Evolutionary conservation across 2,113 vertebrate genomes (phyloP).

Genomic region (Cichladusa arquata): DNA sequence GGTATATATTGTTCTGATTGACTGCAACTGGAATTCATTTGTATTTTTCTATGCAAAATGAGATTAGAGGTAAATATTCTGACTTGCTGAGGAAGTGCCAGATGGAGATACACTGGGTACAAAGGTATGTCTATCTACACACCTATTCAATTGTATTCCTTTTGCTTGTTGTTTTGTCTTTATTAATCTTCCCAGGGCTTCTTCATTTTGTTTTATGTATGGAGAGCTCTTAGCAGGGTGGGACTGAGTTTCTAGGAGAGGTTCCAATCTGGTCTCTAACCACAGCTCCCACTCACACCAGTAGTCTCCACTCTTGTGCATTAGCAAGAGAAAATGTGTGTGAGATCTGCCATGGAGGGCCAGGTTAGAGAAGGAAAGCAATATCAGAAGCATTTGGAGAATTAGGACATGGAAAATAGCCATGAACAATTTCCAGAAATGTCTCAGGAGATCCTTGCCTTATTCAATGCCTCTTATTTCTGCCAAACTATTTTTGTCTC

Average conservation of each 20-base stretch:
- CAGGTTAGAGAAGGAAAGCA: not conserved
- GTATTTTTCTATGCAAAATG: not conserved
- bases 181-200: not conserved
- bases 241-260: not conserved
- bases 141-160: not conserved
- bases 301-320: not conserved
- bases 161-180: not conserved
- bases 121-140: not conserved
- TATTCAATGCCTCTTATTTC: constrained; percentile 21
- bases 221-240: not conserved
- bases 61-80: not conserved
- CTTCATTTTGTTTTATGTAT: not conserved
- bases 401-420: not conserved
- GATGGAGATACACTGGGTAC: not conserved
- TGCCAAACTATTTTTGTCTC: constrained; percentile 42
- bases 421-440: constrained; percentile 38
- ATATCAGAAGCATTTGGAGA: not conserved
- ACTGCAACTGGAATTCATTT: not conserved
- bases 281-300: not conserved
- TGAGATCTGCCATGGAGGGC: not conserved
- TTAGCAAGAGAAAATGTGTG: not conserved
- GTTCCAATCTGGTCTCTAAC: not conserved
- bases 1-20: not conserved
- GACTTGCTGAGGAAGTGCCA: not conserved
- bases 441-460: not conserved